Base-by-base conservation (phyloP, 2,888 invertebrate genomes). In the Rhingia campestris region DNA sequence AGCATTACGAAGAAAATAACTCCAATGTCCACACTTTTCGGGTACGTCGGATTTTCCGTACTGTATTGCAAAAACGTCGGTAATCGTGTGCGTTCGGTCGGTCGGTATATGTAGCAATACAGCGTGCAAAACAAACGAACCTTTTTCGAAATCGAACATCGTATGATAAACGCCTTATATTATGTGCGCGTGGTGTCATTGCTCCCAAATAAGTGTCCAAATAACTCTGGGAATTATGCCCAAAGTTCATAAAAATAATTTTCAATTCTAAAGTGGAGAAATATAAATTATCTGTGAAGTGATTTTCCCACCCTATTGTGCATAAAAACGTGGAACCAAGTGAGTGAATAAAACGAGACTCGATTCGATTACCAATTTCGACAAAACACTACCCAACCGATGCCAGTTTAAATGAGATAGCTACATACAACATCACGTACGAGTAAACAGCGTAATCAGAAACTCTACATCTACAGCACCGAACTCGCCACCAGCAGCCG, bases 261-360 rank as follows among this genome's bases (percentile, higher is more conserved):
- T 9, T 33, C 5, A 3, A 10, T 4, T 12, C 7, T 10, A 33
- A 69, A 69, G 45, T 47, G 30, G 22, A 37, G 45, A 6, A 45
- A 4, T 22, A 33, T 9, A 2, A 0, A 6, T 30, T 35, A 22
- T n/a, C n/a, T 39, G 43, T 69, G 56, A 3, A 43, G n/a, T 63
- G 45, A 43, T 51, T 22, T 30, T 14, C 6, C 10, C 39, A 4
- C 0, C 1, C 30, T 35, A 45, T 22, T 49, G 2, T 39, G 5
- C 9, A 33, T 43, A 75, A 80, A 80, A 84, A 84, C 84, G 84
- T 84, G 84, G 84, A 84, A 74, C 54, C 61, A 53, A 64, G 32
- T 74, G 10, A 47, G 33, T 66, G 53, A 54, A 64, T 35, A 14
- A 56, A 43, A 51, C 82, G 82, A 82, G 61, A 64, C 82, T 82